A percentile compares a stretch with the other conserved stretches of the same genome.
These are phyloP conservation scores for Gnathonemus echidnorhynchus DNA, from an alignment of 2,113 vertebrate species.

Conservation along the genomic window DNA sequence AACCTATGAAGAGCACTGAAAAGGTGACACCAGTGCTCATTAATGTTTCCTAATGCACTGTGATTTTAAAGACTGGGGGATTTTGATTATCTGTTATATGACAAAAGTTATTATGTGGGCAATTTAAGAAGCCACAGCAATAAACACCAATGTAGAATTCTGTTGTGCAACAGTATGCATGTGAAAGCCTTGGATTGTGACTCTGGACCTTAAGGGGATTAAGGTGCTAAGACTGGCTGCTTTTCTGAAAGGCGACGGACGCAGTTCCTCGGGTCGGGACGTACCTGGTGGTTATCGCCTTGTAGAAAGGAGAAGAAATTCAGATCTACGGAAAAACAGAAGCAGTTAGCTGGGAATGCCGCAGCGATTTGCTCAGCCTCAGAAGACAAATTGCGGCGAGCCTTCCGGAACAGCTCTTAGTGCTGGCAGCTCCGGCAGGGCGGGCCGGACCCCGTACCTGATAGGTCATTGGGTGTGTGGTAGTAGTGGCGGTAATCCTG, in stretches of 20 bases:
- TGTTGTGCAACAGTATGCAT: not conserved
- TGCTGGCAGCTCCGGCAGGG: not conserved
- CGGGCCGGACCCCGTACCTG: constrained; percentile 59
- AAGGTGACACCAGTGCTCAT: not conserved
- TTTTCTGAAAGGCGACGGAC: not conserved
- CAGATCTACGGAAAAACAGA: constrained; percentile 67
- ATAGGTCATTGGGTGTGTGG: constrained; percentile 84
- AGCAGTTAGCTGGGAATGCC: not conserved
- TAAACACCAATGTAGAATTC: not conserved
- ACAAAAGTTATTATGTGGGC: not conserved
- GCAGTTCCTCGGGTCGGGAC: constrained; percentile 23
- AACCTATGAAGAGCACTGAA: not conserved
- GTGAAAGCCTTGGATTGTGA: not conserved
- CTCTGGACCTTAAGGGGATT: not conserved
- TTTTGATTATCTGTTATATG: not conserved
- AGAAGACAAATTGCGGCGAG: not conserved
- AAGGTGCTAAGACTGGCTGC: not conserved
- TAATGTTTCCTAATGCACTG: not conserved
- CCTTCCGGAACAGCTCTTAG: not conserved
- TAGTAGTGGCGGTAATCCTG: constrained; percentile 96
- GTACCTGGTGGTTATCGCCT: constrained; percentile 98
- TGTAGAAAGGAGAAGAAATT: constrained; percentile 98
- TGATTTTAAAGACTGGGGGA: not conserved
- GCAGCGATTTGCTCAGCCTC: not conserved
- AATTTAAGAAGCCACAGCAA: not conserved